Evolutionary conservation across 2,888 invertebrate species (phyloP), one percentile per base, ranked within the genome.

Genomic region (Therioaphis trifolii): DNA sequence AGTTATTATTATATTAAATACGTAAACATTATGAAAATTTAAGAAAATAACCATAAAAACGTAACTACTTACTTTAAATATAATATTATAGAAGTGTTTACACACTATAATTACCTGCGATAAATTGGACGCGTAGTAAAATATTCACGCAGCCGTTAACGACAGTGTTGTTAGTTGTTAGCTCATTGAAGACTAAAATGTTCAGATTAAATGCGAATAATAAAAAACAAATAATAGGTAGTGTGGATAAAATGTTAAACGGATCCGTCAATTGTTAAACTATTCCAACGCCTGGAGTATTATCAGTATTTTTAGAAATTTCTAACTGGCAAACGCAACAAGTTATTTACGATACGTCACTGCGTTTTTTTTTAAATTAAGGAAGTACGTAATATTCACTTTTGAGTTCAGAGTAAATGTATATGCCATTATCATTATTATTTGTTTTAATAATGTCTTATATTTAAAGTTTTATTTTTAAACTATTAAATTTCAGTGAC

Each of bases 221-320:
- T 24, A 5, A 12, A 27, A 24, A 75, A 72, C 72, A 52, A 52
- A 46, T 21, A 14, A 69, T 14, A 14, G 71, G 27, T 15, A n/a
- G n/a, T n/a, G 21, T 49, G 61, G 12, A 46, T 49, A 24, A 63
- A 40, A 72, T 69, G 63, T 35, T 40, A 24, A 72, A 49, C 21
- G 12, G 24, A 72, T 35, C 61, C 71, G 21, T 72, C 35, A 63
- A 72, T 35, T 21, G 4, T 27, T 49, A 49, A 15, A 71, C 43
- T 72, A 82, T 49, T 82, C 49, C 61, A 82, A 49, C 61, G 71
- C 49, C 80, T 82, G 72, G 80, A 82, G 80, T 74, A n/a, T n/a
- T n/a, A n/a, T 49, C 24, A 61, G 46, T 82, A 72, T 82, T 82
- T 82, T 82, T 82, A 82, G 80, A 82, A 49, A 82, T 21, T 14